phyloP scores from a whole-genome alignment of 2,797 vertebrate species.

The Silurus lanzhouensis region DNA sequence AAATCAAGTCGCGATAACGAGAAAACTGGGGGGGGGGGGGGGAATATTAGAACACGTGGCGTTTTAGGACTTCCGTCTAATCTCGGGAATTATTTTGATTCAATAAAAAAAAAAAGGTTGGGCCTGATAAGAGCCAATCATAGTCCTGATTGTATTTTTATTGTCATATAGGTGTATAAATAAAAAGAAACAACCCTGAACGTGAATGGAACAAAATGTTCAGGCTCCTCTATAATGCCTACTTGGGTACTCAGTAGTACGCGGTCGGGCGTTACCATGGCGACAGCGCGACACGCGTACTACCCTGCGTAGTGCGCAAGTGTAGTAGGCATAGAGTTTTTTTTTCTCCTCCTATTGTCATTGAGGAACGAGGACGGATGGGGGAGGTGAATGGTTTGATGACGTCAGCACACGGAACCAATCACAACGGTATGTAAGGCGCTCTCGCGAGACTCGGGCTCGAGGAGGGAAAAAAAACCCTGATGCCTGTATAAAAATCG shows the following conservation, averaged over 20 bases:
- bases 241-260: neutral
- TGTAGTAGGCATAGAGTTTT: neutral
- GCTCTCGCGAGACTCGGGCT: constrained; percentile 46
- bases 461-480: constrained; percentile 32
- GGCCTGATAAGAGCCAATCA: neutral
- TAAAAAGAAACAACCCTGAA: neutral
- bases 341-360: constrained; percentile 6
- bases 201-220: neutral
- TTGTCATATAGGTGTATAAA: neutral
- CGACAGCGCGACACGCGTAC: neutral
- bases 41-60: too few relatives aligned
- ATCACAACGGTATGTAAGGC: constrained; percentile 17
- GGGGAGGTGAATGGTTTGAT: neutral
- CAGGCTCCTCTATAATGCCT: neutral
- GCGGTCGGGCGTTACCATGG: neutral
- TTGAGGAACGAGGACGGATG: neutral
- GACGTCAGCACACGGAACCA: constrained; percentile 17
- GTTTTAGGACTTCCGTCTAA: too few relatives aligned
- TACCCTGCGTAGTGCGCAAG: neutral
- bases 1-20: too few relatives aligned
- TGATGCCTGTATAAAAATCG: constrained; percentile 63
- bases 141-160: neutral
- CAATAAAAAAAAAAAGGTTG: neutral
- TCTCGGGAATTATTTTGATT: too few relatives aligned
- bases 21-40: too few relatives aligned